Conservation (phyloP, 92 coral and sea anemone genomes). For the Plumapathes pennacea region DNA sequence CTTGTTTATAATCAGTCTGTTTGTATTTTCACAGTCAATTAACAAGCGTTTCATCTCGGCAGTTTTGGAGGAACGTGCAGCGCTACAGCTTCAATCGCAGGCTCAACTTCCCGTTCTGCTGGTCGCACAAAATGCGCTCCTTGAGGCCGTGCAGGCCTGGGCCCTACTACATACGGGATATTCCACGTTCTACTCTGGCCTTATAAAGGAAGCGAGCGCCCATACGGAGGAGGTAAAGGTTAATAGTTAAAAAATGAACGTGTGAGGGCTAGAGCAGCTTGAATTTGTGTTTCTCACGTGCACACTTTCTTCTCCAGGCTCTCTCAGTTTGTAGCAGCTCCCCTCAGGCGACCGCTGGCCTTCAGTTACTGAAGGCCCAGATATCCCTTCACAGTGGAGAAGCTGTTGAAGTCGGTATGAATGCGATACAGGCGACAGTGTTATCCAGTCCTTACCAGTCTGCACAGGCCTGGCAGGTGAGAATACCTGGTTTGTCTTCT, state of each 20-base stretch:
- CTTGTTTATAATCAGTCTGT: no score
- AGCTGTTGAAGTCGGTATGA: constrained; percentile 55
- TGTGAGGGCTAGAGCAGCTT: background rate
- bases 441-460: constrained; percentile 72
- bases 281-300: background rate
- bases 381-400: constrained; percentile 56
- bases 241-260: background rate
- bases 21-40: no score
- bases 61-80: constrained; percentile 50
- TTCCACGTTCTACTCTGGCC: constrained; percentile 64
- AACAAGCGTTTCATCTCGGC: no score
- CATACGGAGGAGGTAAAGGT: constrained; percentile 70
- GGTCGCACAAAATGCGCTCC: constrained; percentile 32
- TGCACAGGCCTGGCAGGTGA: constrained; percentile 91
- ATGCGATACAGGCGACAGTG: constrained; percentile 64
- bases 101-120: constrained; percentile 54
- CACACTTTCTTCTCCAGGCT: constrained; percentile 61
- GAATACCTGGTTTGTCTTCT: background rate
- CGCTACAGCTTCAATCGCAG: constrained; percentile 31
- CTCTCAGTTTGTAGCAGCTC: constrained; percentile 58
- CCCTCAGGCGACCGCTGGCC: constrained; percentile 48
- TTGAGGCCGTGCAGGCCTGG: constrained; percentile 72
- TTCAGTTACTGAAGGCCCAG: constrained; percentile 85
- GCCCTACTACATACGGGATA: constrained; percentile 78
- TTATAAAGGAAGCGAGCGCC: constrained; percentile 52